A percentile compares a stretch with the other conserved stretches of the same genome.
phyloP scores from a whole-genome alignment of 2,797 vertebrate species.

The Pogonophryne albipinna region DNA sequence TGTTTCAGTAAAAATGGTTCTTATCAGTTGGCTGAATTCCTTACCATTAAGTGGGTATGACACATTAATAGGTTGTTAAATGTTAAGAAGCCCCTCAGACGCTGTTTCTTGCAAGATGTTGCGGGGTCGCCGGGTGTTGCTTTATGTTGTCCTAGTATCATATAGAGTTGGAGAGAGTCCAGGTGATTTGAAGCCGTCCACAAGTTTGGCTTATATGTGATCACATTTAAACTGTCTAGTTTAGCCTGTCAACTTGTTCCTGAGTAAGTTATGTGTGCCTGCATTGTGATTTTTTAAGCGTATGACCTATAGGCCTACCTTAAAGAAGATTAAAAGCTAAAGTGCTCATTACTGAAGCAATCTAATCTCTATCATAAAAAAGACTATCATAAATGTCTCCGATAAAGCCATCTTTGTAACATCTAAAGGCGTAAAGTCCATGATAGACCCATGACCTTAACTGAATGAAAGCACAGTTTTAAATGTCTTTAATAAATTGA shows the following conservation, averaged over 20 bases:
- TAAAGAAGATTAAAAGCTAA: slow-evolving; percentile 38
- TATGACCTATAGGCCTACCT: slow-evolving; percentile 27
- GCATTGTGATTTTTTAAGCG: slow-evolving; percentile 17
- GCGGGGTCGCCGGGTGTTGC: too few species aligned
- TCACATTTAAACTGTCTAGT: slow-evolving; percentile 9
- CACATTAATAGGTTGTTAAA: too few species aligned
- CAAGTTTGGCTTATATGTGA: slow-evolving; percentile 17
- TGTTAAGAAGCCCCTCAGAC: too few species aligned
- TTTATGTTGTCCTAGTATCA: neutral
- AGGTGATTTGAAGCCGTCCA: neutral
- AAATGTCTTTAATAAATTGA: slow-evolving; percentile 21
- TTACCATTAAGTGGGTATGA: too few species aligned
- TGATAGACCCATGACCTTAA: slow-evolving; percentile 18
- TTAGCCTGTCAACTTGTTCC: slow-evolving; percentile 45
- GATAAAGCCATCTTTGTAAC: slow-evolving; percentile 2
- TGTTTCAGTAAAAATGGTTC: too few species aligned
- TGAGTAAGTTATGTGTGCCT: slow-evolving; percentile 31
- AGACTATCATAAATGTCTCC: slow-evolving; percentile 18
- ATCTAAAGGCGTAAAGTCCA: neutral
- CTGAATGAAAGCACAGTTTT: slow-evolving; percentile 22
- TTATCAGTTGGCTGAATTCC: too few species aligned
- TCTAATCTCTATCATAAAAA: slow-evolving; percentile 24
- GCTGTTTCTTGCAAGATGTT: too few species aligned
- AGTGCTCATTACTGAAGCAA: slow-evolving; percentile 37
- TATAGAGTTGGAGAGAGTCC: neutral